Evolutionary conservation across 2,797 vertebrate genomes (phyloP).

Genomic region (Astyanax mexicanus): DNA sequence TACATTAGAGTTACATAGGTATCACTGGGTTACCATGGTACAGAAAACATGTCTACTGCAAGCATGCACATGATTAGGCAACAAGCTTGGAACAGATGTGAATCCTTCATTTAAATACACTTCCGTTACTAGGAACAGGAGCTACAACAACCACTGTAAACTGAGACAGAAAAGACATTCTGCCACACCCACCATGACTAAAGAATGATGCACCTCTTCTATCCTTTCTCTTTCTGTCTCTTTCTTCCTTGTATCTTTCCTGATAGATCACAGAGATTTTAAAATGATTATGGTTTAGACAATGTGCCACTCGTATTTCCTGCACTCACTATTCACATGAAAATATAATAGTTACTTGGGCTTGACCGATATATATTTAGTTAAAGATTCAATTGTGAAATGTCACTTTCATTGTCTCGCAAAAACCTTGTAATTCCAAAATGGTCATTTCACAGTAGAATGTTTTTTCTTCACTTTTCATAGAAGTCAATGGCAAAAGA

Average conservation of each 20-base stretch:
- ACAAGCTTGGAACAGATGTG: constrained; percentile 5
- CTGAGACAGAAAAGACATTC: background rate
- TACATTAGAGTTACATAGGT: no score
- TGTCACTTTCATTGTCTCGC: no score
- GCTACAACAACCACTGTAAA: constrained; percentile 18
- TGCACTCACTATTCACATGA: background rate
- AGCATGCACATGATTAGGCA: constrained; percentile 5
- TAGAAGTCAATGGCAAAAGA: no score
- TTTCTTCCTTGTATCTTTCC: background rate
- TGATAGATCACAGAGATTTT: constrained; percentile 11
- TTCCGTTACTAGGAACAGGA: constrained; percentile 38
- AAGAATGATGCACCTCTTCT: background rate
- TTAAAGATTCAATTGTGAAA: background rate
- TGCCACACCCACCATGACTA: background rate
- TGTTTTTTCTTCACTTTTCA: no score
- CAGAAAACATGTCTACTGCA: background rate
- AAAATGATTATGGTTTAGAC: background rate
- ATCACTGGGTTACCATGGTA: constrained; percentile 16
- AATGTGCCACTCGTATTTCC: background rate
- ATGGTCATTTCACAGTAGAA: no score
- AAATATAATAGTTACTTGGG: background rate
- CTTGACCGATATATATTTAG: background rate
- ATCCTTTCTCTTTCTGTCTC: constrained; percentile 21
- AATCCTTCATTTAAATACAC: background rate
- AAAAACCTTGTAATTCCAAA: no score